These are phyloP conservation scores for Anthoscopus minutus DNA, from an alignment of 2,113 vertebrate genomes.

Conservation along the genomic window DNA sequence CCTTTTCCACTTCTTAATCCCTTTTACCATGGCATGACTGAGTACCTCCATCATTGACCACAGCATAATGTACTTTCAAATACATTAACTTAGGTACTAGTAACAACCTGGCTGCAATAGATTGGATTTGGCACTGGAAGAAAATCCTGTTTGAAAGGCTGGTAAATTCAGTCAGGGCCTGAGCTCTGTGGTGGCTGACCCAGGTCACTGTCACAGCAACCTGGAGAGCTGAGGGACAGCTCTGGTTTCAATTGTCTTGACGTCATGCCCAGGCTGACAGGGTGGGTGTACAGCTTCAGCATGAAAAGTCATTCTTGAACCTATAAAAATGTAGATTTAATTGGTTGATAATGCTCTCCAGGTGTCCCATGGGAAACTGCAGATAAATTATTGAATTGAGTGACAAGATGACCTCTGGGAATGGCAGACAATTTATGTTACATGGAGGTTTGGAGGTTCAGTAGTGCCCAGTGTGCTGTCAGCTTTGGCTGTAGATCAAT, in stretches of 20 bases:
- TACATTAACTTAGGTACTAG: not conserved
- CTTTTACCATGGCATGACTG: not conserved
- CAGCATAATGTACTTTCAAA: not conserved
- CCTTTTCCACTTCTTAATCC: not conserved
- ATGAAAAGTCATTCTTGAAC: not conserved
- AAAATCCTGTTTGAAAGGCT: slow-evolving; percentile 3
- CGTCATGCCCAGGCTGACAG: not conserved
- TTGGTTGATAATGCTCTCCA: not conserved
- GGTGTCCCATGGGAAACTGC: not conserved
- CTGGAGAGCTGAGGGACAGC: not conserved
- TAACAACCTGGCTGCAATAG: not conserved
- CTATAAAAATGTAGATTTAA: not conserved
- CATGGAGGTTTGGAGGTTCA: not conserved
- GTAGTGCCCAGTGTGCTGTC: not conserved
- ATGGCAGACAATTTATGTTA: not conserved
- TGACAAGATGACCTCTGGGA: not conserved
- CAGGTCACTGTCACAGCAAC: not conserved
- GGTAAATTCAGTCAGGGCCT: not conserved
- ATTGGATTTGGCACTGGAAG: not conserved
- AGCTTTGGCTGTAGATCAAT: not conserved
- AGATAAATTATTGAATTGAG: not conserved
- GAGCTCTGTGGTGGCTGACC: not conserved
- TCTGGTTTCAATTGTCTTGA: not conserved
- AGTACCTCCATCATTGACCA: not conserved
- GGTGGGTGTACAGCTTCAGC: not conserved